These are phyloP conservation scores for Dinoponera quadriceps DNA, from an alignment of 1,140 invertebrate species.

Conservation along the genomic window DNA sequence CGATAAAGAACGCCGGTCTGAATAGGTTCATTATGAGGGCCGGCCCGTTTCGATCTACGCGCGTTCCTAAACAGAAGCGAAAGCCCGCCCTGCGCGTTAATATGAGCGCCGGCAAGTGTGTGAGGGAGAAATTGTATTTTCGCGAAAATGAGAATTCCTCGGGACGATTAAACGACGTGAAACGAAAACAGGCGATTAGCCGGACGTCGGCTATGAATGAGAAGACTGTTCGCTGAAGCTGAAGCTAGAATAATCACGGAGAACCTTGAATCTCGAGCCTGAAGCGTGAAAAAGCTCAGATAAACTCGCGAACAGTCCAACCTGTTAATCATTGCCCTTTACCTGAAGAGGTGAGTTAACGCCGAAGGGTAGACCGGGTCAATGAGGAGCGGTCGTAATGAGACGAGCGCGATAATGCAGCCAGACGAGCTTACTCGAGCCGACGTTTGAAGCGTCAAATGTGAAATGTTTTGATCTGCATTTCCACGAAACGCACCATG, in stretches of 20 bases:
- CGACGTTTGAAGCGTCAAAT: not conserved
- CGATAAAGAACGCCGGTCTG: slow-evolving; percentile 20
- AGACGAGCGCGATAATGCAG: too few relatives aligned
- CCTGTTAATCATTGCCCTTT: slow-evolving; percentile 7
- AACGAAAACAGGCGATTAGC: slow-evolving; percentile 4
- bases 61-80: slow-evolving; percentile 9
- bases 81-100: not conserved
- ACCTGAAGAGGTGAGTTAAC: not conserved
- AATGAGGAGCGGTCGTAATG: too few relatives aligned
- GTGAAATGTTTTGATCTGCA: slow-evolving; percentile 33
- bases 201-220: not conserved
- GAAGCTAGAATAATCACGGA: too few relatives aligned
- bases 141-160: slow-evolving; percentile 30
- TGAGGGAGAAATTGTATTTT: not conserved
- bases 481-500: slow-evolving; percentile 45
- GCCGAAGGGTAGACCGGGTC: too few relatives aligned
- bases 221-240: too few relatives aligned
- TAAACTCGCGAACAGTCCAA: slow-evolving; percentile 6
- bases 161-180: not conserved
- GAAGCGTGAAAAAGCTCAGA: too few relatives aligned
- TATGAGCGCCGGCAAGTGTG: too few relatives aligned
- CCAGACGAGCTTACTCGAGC: too few relatives aligned
- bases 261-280: too few relatives aligned
- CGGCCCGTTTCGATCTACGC: slow-evolving; percentile 6
- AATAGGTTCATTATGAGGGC: slow-evolving; percentile 17